Evolutionary conservation across 2,888 invertebrate genomes (phyloP), one percentile per base, ranked within the genome.

Genomic region (Tridacna gigas): DNA sequence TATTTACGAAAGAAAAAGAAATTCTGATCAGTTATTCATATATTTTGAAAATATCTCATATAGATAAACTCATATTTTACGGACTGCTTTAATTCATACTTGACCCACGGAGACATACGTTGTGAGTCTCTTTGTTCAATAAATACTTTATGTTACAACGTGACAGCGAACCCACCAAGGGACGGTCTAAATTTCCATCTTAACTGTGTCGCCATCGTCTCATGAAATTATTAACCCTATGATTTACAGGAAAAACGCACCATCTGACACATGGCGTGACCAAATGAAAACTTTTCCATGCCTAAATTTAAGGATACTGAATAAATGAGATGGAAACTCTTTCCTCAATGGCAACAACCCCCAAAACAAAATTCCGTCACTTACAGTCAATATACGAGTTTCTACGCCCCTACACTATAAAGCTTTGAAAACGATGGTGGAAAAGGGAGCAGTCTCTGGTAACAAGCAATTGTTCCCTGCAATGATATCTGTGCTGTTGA

Each of bases 141-240:
- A 63, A 22, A 63, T 63, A 63, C 22, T 63, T 63, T 63, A 22
- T 63, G 63, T 63, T 22, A 25, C 63, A n/a, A 13, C 1, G 25
- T 63, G 63, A 63, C 63, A 63, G 63, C 13, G 13, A 13, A 13
- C 63, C 13, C 63, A 13, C 63, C 20, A 22, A 13, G 63, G 63
- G 63, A 63, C 22, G 26, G 63, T n/a, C 63, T 20, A 63, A 63
- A 13, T n/a, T 63, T 63, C 63, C 26, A 63, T 63, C 63, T 63
- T 63, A 63, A n/a, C 63, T n/a, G 25, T 22, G 63, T 63, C 63
- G 63, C 63, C 26, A 25, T 63, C 63, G 22, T 63, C 63, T 63
- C 63, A 25, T 63, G 22, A 63, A 63, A 22, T 63, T 63, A 63
- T 63, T 63, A 63, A 63, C 13, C 2, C 2, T 63, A 63, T 63